A percentile compares a stretch with the other conserved stretches of the same genome.
Evolutionary conservation across 2,113 vertebrate species (phyloP).

Genomic region (Cettia cetti): DNA sequence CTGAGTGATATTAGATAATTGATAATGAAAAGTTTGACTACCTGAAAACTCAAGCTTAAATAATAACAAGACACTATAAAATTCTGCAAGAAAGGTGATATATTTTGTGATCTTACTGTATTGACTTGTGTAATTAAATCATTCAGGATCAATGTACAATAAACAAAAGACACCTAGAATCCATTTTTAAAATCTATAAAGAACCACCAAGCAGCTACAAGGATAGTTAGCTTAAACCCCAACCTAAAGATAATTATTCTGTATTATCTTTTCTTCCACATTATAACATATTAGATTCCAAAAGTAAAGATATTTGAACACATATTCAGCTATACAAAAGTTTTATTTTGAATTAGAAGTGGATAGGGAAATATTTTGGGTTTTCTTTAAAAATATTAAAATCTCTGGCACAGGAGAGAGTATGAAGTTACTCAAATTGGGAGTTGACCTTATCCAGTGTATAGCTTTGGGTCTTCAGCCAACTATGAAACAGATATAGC

Average conservation of each 20-base stretch:
- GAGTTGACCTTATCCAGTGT: not conserved
- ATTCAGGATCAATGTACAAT: not conserved
- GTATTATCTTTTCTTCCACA: not conserved
- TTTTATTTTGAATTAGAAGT: not conserved
- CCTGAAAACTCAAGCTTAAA: not conserved
- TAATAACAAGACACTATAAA: not conserved
- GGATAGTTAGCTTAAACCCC: not conserved
- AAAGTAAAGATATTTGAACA: not conserved
- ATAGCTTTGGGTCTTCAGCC: not conserved
- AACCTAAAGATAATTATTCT: not conserved
- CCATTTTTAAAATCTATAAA: not conserved
- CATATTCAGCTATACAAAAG: not conserved
- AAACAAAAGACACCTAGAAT: not conserved
- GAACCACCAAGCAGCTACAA: not conserved
- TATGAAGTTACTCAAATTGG: not conserved
- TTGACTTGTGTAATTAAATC: not conserved
- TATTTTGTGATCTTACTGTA: not conserved
- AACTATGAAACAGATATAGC: not conserved
- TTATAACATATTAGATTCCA: not conserved
- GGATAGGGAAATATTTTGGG: fast-evolving
- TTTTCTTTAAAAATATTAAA: not conserved
- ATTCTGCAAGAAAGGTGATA: not conserved
- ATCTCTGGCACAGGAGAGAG: fast-evolving
- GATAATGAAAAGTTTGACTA: not conserved
- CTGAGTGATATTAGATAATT: not conserved